These are phyloP conservation scores for Brienomyrus longianalis DNA, from an alignment of 2,113 vertebrate species.

Conservation along the genomic window DNA sequence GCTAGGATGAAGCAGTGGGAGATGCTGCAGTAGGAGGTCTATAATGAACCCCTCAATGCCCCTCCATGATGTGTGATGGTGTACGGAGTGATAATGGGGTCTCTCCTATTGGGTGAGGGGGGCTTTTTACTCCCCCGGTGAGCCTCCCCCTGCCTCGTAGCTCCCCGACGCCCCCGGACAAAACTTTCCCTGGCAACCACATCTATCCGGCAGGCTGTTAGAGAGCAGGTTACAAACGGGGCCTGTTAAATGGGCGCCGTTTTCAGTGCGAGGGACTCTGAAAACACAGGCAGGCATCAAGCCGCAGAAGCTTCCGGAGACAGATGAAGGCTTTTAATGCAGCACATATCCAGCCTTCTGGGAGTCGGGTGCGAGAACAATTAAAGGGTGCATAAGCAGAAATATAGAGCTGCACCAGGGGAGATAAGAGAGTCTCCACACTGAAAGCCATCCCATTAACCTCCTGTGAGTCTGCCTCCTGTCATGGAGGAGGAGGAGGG, in stretches of 20 bases:
- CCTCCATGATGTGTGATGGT: not conserved
- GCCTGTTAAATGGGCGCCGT: not conserved
- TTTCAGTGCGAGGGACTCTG: not conserved
- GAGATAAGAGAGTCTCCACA: not conserved
- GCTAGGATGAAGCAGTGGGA: not conserved
- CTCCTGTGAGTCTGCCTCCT: not conserved
- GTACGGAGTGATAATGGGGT: not conserved
- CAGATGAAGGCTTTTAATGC: not conserved
- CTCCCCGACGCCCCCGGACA: not conserved
- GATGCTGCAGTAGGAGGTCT: not conserved
- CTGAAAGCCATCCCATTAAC: slow-evolving; percentile 9
- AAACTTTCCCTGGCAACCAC: not conserved
- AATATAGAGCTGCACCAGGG: not conserved
- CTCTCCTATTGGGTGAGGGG: not conserved
- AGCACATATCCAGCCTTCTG: not conserved
- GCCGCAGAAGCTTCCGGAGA: not conserved
- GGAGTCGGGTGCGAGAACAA: not conserved
- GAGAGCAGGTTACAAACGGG: not conserved
- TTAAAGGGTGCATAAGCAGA: slow-evolving; percentile 4
- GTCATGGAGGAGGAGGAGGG: slow-evolving; percentile 1
- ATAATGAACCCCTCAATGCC: not conserved
- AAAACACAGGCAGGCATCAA: not conserved
- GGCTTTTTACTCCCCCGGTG: not conserved
- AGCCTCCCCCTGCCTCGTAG: not conserved
- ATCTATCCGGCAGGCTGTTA: not conserved